These are phyloP conservation scores for Poecilobothrus nobilitatus DNA, from an alignment of 2,888 invertebrate species.

Conservation along the genomic window DNA sequence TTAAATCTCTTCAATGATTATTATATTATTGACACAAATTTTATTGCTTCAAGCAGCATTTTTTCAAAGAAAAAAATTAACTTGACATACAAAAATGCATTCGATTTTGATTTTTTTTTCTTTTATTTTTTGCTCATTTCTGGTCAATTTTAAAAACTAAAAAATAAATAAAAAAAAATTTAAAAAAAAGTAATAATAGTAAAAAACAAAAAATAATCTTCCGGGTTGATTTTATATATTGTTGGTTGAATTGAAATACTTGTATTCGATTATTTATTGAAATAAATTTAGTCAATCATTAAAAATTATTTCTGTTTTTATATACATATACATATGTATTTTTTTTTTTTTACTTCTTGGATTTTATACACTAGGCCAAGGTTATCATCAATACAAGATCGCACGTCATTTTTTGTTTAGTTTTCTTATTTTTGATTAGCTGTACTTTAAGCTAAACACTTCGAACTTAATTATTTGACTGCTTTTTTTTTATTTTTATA, in stretches of 20 bases:
- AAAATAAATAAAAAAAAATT: not conserved
- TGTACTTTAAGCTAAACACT: no score
- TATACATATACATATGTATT: no score
- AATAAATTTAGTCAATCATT: not conserved
- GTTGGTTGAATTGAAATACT: not conserved
- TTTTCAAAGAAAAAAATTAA: not conserved
- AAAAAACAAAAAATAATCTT: not conserved
- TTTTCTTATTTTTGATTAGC: no score
- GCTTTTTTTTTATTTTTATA: no score
- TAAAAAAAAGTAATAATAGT: no score
- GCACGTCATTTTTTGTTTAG: not conserved
- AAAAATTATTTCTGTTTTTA: not conserved
- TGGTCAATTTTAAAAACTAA: not conserved
- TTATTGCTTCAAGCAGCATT: not conserved
- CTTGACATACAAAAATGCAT: slow-evolving; percentile 3
- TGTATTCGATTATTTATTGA: not conserved
- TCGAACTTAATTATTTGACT: no score
- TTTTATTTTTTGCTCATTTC: not conserved
- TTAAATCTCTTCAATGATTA: not conserved
- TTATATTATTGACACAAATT: not conserved
- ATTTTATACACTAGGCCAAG: slow-evolving; percentile 1
- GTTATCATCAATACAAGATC: not conserved
- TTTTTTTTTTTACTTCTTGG: not conserved
- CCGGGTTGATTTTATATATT: not conserved
- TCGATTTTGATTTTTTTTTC: not conserved